Evolutionary conservation across 1,140 invertebrate species (phyloP).

Genomic region (Trichogramma pretiosum): DNA sequence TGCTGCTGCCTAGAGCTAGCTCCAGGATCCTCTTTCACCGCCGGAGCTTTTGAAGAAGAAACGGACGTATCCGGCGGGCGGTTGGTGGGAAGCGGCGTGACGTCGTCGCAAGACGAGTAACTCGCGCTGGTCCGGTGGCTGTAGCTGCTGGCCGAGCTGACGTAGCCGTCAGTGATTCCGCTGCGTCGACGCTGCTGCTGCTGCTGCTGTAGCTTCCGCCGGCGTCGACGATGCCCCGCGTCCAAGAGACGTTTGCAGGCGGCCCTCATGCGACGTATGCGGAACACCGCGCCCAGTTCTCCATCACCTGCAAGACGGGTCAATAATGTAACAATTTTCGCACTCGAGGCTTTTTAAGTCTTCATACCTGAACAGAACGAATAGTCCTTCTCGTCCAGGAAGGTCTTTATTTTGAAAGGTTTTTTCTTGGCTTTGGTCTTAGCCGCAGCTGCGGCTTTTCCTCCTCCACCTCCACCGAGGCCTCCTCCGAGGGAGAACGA

Average conservation of each 20-base stretch:
- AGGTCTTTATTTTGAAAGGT: too few species aligned
- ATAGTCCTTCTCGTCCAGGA: too few species aligned
- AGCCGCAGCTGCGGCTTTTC: too few species aligned
- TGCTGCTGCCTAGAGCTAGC: not conserved
- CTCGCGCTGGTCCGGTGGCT: slow-evolving; percentile 7
- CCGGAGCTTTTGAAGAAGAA: slow-evolving; percentile 1
- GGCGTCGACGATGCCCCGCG: slow-evolving; percentile 17
- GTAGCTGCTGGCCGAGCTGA: not conserved
- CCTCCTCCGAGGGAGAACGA: too few species aligned
- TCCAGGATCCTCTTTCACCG: too few species aligned
- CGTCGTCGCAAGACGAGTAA: slow-evolving; percentile 31
- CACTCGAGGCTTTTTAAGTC: too few species aligned
- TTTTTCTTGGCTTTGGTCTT: too few species aligned
- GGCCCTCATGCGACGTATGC: slow-evolving; percentile 52
- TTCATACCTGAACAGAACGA: too few species aligned
- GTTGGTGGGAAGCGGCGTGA: slow-evolving; percentile 26
- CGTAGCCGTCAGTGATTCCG: not conserved
- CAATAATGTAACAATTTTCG: too few species aligned
- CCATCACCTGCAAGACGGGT: slow-evolving; percentile 26
- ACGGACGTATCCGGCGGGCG: slow-evolving; percentile 24
- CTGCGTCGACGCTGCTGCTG: not conserved
- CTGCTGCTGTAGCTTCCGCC: slow-evolving; percentile 4
- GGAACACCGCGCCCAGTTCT: slow-evolving; percentile 51
- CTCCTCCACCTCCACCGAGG: too few species aligned
- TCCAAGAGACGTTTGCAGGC: slow-evolving; percentile 36